Evolutionary conservation across 2,888 invertebrate species (phyloP).

Genomic region (Bembecia ichneumoniformis): DNA sequence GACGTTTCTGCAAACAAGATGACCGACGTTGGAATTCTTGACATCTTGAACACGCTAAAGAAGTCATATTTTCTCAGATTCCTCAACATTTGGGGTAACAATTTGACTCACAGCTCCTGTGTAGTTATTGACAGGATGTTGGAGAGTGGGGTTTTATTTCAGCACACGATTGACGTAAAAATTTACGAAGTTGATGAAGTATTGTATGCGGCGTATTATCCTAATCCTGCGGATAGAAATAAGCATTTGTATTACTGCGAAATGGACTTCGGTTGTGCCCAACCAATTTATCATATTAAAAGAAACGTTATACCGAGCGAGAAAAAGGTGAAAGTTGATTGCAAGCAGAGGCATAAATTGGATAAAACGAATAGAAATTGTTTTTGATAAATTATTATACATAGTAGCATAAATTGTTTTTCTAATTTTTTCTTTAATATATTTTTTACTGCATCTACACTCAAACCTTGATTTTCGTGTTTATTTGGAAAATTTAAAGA

Average conservation of each 20-base stretch:
- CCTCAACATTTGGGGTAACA: slow-evolving; percentile 57
- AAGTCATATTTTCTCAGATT: slow-evolving; percentile 56
- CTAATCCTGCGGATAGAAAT: slow-evolving; percentile 56
- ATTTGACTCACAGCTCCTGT: slow-evolving; percentile 49
- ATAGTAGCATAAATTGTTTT: neutral
- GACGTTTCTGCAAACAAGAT: slow-evolving; percentile 73
- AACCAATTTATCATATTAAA: slow-evolving; percentile 50
- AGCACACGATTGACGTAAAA: slow-evolving; percentile 48
- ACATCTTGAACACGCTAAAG: slow-evolving; percentile 69
- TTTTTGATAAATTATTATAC: no score
- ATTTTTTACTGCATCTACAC: no score
- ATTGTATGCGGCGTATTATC: slow-evolving; percentile 47
- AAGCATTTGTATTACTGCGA: slow-evolving; percentile 72
- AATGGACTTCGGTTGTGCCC: slow-evolving; percentile 50
- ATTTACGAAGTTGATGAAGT: slow-evolving; percentile 45
- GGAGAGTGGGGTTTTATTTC: slow-evolving; percentile 37
- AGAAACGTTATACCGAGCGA: slow-evolving; percentile 33
- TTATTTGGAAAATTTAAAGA: no score
- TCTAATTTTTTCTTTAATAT: neutral
- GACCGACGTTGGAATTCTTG: slow-evolving; percentile 61
- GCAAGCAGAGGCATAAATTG: slow-evolving; percentile 41
- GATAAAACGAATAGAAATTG: slow-evolving; percentile 36
- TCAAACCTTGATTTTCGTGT: no score
- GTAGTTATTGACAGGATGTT: slow-evolving; percentile 50
- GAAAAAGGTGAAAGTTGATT: slow-evolving; percentile 38